phyloP scores from a whole-genome alignment of 1,140 invertebrate genomes.

The Bombus waltoni region DNA sequence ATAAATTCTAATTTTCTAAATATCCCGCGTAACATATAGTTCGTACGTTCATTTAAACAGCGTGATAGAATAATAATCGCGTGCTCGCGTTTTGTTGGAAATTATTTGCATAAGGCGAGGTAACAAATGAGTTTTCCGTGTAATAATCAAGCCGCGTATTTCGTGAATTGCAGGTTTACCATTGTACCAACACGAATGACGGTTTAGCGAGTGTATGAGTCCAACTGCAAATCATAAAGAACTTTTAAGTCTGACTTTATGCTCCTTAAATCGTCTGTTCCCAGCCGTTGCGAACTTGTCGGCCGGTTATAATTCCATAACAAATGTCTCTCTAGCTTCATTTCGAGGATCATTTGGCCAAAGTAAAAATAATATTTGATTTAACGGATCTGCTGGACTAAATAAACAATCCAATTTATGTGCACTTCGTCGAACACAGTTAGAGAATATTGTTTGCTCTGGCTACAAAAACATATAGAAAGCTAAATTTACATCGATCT shows the following conservation, averaged over 20 bases:
- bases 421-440: neutral
- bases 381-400: neutral
- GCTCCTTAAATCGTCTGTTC: neutral
- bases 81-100: neutral
- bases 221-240: neutral
- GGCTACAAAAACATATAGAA: neutral
- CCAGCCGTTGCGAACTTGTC: constrained; percentile 3
- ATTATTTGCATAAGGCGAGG: neutral
- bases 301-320: neutral
- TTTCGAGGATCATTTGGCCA: neutral
- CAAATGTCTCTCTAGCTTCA: constrained; percentile 11
- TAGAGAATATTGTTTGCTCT: neutral
- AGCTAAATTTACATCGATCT: neutral
- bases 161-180: neutral
- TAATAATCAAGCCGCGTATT: neutral
- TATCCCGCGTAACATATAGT: neutral
- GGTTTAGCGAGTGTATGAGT: neutral
- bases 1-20: neutral
- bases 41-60: neutral
- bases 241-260: neutral
- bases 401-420: constrained; percentile 6
- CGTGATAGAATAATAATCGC: neutral
- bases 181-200: neutral
- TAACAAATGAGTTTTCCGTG: neutral
- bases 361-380: neutral